phyloP scores from a whole-genome alignment of 2,888 invertebrate species.

The Drosophila recens region DNA sequence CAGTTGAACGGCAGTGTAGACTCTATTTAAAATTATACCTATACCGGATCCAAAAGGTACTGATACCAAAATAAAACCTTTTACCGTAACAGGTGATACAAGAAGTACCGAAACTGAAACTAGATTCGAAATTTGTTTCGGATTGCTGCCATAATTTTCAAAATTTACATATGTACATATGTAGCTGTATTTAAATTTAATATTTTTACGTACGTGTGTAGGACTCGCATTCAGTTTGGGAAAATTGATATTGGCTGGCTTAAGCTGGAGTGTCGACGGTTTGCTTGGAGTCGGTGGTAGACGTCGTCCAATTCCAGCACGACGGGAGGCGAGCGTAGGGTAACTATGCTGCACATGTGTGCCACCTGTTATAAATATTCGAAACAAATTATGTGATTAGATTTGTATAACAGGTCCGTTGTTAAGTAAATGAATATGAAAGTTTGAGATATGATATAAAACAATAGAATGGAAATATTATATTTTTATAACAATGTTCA shows the following conservation, averaged over 20 bases:
- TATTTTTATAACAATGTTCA: conserved; percentile 24
- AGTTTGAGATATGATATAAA: conserved; percentile 28
- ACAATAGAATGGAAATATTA: conserved; percentile 21
- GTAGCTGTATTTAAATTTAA: not conserved
- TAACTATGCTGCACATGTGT: conserved; percentile 85
- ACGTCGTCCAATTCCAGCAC: conserved; percentile 90
- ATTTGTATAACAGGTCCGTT: not conserved
- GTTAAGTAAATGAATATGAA: conserved; percentile 5
- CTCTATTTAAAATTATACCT: too few relatives aligned
- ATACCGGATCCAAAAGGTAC: too few relatives aligned
- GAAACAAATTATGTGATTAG: conserved; percentile 33
- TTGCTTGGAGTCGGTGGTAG: conserved; percentile 96
- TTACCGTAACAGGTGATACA: too few relatives aligned
- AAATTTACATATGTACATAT: too few relatives aligned
- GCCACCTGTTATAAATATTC: conserved; percentile 76
- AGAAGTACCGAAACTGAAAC: too few relatives aligned
- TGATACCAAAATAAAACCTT: too few relatives aligned
- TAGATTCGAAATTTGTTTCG: too few relatives aligned
- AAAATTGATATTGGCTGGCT: conserved; percentile 94
- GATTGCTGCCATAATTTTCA: too few relatives aligned
- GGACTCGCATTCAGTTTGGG: conserved; percentile 98
- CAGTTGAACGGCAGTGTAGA: too few relatives aligned
- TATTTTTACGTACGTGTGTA: conserved; percentile 89
- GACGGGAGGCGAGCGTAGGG: conserved; percentile 87
- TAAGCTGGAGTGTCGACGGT: conserved; percentile 95